phyloP scores from a whole-genome alignment of 2,797 vertebrate genomes.

The Coregonus suidteri region DNA sequence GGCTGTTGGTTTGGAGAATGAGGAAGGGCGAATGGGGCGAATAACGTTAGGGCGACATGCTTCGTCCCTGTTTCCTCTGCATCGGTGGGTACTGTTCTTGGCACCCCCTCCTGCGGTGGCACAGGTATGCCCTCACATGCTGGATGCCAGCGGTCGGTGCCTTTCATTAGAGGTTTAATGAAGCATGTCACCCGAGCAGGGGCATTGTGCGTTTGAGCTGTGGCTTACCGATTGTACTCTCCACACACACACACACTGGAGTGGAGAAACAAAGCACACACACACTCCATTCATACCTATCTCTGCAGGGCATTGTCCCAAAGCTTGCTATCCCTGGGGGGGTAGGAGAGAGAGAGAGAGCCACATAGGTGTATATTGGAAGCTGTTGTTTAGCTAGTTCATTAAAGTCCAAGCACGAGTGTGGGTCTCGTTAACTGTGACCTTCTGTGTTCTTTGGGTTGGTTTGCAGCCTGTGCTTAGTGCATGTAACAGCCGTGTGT shows the following conservation, averaged over 20 bases:
- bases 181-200: background rate
- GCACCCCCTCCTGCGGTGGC: background rate
- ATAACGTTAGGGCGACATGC: background rate
- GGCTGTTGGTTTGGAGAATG: background rate
- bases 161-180: background rate
- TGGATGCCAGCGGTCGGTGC: background rate
- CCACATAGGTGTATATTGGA: background rate
- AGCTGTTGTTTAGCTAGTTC: background rate
- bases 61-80: background rate
- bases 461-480: background rate
- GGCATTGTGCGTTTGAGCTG: background rate
- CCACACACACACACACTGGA: background rate
- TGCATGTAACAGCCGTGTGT: background rate
- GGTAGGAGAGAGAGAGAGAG: background rate
- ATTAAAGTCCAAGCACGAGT: background rate
- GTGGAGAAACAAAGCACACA: background rate
- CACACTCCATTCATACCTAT: background rate
- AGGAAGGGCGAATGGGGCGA: background rate
- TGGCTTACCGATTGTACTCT: background rate
- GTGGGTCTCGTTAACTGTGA: background rate
- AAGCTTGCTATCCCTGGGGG: background rate
- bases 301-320: background rate
- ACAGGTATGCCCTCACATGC: slow-evolving; percentile 6
- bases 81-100: background rate
- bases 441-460: background rate